Percentiles rank a stretch among this genome's conserved stretches.
phyloP scores from a whole-genome alignment of 2,113 vertebrate species.

The Microtus oregoni region DNA sequence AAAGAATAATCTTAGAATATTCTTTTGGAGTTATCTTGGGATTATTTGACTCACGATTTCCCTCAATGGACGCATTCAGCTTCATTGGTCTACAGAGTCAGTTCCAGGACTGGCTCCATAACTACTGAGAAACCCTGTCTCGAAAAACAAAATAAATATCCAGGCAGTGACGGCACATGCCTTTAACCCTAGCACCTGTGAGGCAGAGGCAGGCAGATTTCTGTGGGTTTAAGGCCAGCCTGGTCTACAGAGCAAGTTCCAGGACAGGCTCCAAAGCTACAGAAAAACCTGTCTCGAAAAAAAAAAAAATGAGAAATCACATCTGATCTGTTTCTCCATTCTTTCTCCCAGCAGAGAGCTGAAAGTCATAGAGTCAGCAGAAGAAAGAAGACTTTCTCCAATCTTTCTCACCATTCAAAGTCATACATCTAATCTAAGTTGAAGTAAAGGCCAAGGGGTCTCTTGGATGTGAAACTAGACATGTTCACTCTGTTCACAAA shows the following conservation, averaged over 20 bases:
- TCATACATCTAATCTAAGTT: not conserved
- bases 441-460: not conserved
- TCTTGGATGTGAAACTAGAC: not conserved
- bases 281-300: not conserved
- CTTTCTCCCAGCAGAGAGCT: slow-evolving; percentile 15
- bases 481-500: not conserved
- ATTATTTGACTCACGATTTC: no score
- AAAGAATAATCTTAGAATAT: no score
- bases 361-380: not conserved
- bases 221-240: not conserved
- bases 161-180: not conserved
- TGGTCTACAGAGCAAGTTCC: not conserved
- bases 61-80: no score
- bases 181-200: not conserved
- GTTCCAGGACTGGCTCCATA: no score
- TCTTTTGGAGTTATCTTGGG: no score
- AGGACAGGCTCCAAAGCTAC: not conserved
- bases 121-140: no score
- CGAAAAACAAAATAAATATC: no score
- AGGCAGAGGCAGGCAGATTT: not conserved
- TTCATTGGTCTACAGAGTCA: no score
- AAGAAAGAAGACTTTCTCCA: not conserved
- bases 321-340: not conserved
- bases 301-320: not conserved
- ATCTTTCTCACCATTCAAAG: not conserved